phyloP scores from a whole-genome alignment of 2,888 invertebrate species.

The Matsumyia berberina region DNA sequence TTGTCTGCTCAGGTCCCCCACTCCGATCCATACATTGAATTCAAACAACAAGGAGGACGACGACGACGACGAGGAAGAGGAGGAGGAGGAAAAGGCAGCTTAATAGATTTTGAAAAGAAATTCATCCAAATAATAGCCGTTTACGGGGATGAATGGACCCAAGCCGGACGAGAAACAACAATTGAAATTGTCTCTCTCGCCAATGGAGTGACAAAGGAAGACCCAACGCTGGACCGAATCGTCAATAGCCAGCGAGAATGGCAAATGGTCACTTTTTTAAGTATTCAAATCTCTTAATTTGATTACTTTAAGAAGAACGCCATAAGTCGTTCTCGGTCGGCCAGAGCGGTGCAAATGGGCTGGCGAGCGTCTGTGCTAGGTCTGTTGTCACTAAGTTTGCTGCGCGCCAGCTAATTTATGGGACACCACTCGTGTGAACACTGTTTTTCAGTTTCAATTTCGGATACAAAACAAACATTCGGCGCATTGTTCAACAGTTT shows the following conservation, averaged over 20 bases:
- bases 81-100: constrained; percentile 23
- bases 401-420: constrained; percentile 58
- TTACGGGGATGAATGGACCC: constrained; percentile 38
- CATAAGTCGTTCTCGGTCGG: background rate
- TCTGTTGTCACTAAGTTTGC: constrained; percentile 2
- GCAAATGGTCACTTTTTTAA: constrained; percentile 44
- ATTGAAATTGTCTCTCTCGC: constrained; percentile 60
- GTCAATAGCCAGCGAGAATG: no score
- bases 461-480: constrained; percentile 34
- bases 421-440: constrained; percentile 67
- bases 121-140: constrained; percentile 28
- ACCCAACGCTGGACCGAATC: constrained; percentile 24
- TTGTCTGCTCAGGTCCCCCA: constrained; percentile 9
- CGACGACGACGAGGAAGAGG: no score
- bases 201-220: constrained; percentile 67
- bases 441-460: constrained; percentile 40
- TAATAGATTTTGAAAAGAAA: constrained; percentile 63
- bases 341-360: constrained; percentile 18
- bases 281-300: constrained; percentile 72
- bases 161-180: constrained; percentile 70
- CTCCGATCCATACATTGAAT: background rate
- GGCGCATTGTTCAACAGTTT: constrained; percentile 43
- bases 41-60: background rate
- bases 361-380: constrained; percentile 19
- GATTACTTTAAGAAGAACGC: constrained; percentile 51